Conservation (phyloP, 2,888 invertebrate genomes). For the Melanostoma mellinum region DNA sequence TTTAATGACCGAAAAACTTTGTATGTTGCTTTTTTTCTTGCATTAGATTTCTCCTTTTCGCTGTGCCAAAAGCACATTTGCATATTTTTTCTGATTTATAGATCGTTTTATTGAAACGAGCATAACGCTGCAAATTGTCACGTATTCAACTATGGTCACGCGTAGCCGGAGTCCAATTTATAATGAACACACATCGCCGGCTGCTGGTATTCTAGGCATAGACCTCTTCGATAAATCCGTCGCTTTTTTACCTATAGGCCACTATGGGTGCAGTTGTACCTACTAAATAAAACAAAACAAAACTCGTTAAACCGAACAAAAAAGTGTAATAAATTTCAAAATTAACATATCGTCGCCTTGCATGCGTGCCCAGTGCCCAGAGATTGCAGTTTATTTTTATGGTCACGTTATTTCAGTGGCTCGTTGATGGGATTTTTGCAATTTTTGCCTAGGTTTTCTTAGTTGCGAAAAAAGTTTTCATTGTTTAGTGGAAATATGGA, state of each 20-base stretch:
- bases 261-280: slow-evolving; percentile 30
- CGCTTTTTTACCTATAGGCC: slow-evolving; percentile 9
- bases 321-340: slow-evolving; percentile 65
- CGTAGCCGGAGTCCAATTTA: slow-evolving; percentile 56
- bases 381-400: slow-evolving; percentile 50
- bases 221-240: slow-evolving; percentile 52
- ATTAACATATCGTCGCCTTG: slow-evolving; percentile 70
- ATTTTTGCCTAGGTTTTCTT: slow-evolving; percentile 1
- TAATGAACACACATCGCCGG: slow-evolving; percentile 50
- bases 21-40: slow-evolving; percentile 24
- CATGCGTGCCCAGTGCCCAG: slow-evolving; percentile 60
- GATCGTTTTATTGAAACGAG: slow-evolving; percentile 47
- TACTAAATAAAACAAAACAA: slow-evolving; percentile 13
- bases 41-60: slow-evolving; percentile 30
- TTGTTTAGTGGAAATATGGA: slow-evolving; percentile 35
- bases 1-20: slow-evolving; percentile 26
- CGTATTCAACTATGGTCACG: slow-evolving; percentile 68
- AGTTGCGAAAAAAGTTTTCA: slow-evolving; percentile 23
- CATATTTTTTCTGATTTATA: slow-evolving; percentile 59
- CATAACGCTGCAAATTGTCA: slow-evolving; percentile 63
- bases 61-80: slow-evolving; percentile 27
- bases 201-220: slow-evolving; percentile 39
- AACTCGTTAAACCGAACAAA: slow-evolving; percentile 16
- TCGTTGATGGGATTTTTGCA: slow-evolving; percentile 44
- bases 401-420: slow-evolving; percentile 61